These are phyloP conservation scores for Pipa parva DNA, from an alignment of 2,113 vertebrate species.

Conservation along the genomic window DNA sequence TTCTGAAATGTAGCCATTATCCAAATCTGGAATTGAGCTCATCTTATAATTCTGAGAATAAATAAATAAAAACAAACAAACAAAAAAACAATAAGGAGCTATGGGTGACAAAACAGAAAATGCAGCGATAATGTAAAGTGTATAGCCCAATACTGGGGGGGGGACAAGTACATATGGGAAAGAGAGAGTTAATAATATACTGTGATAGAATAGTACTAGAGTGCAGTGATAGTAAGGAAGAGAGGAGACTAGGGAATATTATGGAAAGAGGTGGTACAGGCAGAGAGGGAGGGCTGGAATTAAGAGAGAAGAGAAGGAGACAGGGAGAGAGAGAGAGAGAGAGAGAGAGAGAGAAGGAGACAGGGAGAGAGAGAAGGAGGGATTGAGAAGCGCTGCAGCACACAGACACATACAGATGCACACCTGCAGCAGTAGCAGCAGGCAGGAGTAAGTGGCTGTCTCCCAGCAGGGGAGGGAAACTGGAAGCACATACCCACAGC, in stretches of 20 bases:
- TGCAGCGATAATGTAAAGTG: not conserved
- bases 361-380: conserved; percentile 26
- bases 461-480: conserved; percentile 4
- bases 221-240: not conserved
- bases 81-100: no score
- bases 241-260: not conserved
- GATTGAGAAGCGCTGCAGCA: conserved; percentile 22
- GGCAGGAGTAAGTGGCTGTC: not conserved
- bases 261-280: conserved; percentile 12
- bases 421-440: not conserved
- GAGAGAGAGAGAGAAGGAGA: conserved; percentile 26
- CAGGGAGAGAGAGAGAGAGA: conserved; percentile 9
- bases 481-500: not conserved
- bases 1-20: no score
- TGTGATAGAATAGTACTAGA: no score
- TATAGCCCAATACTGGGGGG: not conserved
- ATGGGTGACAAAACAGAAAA: no score
- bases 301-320: not conserved
- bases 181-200: not conserved
- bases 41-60: no score
- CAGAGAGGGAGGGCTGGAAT: conserved; percentile 2
- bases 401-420: conserved; percentile 5
- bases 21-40: no score
- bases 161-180: no score
- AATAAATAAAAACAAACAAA: no score